Evolutionary conservation across 2,888 invertebrate genomes (phyloP).

Genomic region (Stictocephala bisonia): DNA sequence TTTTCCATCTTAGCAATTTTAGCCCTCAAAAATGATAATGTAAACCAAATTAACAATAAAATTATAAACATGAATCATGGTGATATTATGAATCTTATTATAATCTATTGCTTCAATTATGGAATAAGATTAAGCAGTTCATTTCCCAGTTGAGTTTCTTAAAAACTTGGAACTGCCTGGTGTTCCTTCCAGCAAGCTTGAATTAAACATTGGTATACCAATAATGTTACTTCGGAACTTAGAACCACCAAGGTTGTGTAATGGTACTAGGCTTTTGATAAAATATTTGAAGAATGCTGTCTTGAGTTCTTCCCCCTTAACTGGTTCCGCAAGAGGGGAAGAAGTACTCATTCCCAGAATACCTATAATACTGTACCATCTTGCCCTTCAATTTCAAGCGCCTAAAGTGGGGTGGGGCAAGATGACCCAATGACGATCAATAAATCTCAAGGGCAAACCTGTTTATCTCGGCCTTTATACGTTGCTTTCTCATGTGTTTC

Average conservation of each 20-base stretch:
- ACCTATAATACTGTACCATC: neutral
- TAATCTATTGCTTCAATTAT: neutral
- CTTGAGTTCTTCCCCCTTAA: neutral
- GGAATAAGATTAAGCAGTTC: slow-evolving; percentile 4
- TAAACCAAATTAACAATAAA: neutral
- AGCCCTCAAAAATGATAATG: neutral
- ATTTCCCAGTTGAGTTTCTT: slow-evolving; percentile 1
- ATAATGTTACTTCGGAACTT: too few species aligned
- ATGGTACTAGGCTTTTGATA: neutral
- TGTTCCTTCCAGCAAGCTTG: too few species aligned
- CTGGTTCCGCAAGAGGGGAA: neutral
- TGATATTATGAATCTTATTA: neutral
- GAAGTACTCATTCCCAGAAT: neutral
- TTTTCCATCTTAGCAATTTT: neutral
- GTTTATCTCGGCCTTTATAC: neutral
- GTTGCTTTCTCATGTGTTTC: neutral
- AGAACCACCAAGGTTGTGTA: neutral
- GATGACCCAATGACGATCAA: neutral
- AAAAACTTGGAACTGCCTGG: neutral
- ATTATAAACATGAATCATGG: neutral
- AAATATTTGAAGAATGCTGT: neutral
- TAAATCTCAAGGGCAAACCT: neutral
- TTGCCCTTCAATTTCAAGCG: neutral
- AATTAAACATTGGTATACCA: too few species aligned
- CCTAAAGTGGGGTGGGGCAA: too few species aligned